A percentile compares a stretch with the other conserved stretches of the same genome.
Evolutionary conservation across 2,888 invertebrate species (phyloP).

Genomic region (Drosophila maculinotata): DNA sequence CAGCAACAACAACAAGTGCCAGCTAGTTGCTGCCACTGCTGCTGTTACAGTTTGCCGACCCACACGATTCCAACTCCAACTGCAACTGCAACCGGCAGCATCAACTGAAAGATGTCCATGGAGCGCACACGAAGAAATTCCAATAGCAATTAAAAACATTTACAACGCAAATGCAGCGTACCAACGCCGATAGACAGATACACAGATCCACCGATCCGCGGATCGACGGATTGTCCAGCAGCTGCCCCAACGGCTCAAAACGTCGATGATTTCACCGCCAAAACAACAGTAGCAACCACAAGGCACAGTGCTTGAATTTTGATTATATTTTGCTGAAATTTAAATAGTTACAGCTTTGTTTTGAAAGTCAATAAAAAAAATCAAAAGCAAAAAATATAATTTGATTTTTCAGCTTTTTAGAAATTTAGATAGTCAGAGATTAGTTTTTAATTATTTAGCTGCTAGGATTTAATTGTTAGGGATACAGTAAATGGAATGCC

Average conservation of each 20-base stretch:
- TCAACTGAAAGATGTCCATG: slow-evolving; percentile 74
- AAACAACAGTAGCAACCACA: slow-evolving; percentile 9
- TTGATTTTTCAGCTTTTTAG: too few species aligned
- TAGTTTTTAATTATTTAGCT: too few species aligned
- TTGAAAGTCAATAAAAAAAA: too few species aligned
- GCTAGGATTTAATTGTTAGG: too few species aligned
- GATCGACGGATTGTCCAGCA: slow-evolving; percentile 32
- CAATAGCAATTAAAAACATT: slow-evolving; percentile 80
- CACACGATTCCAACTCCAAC: slow-evolving; percentile 52
- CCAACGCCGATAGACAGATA: slow-evolving; percentile 26
- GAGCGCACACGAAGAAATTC: slow-evolving; percentile 73
- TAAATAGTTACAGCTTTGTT: too few species aligned
- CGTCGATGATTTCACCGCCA: slow-evolving; percentile 43
- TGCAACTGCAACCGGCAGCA: slow-evolving; percentile 25
- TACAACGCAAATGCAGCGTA: slow-evolving; percentile 76
- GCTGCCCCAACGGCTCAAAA: slow-evolving; percentile 37
- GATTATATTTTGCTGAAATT: neutral
- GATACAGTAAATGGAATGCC: too few species aligned
- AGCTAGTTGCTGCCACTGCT: slow-evolving; percentile 40
- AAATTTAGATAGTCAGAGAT: too few species aligned
- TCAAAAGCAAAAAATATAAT: too few species aligned
- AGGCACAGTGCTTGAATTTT: slow-evolving; percentile 32
- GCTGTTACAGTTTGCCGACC: slow-evolving; percentile 74
- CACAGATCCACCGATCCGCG: slow-evolving; percentile 22
- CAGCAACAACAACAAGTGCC: slow-evolving; percentile 47